Conservation (phyloP, 2,113 vertebrate genomes). For the Thamnophis sirtalis region DNA sequence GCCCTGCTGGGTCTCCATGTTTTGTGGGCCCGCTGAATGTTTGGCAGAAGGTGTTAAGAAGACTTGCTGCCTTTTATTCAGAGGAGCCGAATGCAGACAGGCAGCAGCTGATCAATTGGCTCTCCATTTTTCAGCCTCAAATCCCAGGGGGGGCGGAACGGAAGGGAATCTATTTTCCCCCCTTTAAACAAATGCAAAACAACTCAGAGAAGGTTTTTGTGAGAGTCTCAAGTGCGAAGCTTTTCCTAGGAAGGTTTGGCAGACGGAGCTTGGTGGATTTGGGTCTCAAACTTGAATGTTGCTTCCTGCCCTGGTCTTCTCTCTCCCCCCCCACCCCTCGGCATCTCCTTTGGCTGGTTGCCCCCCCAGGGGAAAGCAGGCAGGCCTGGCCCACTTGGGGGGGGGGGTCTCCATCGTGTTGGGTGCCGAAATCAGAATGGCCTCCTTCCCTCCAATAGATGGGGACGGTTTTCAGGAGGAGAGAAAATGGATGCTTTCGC, state of each 20-base stretch:
- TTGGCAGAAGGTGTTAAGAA: background rate
- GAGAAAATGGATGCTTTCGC: background rate
- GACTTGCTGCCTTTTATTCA: constrained; percentile 3
- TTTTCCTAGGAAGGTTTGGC: background rate
- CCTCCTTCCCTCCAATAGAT: background rate
- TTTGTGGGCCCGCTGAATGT: background rate
- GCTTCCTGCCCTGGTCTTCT: background rate
- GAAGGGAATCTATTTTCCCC: background rate
- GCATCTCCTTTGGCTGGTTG: background rate
- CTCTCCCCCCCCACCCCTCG: background rate
- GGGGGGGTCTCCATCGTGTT: background rate
- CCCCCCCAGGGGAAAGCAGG: background rate
- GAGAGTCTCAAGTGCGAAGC: background rate
- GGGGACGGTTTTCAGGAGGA: background rate
- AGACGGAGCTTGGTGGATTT: background rate
- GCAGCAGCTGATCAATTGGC: constrained; percentile 30
- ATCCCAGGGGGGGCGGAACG: constrained; percentile 7
- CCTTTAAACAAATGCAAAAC: constrained; percentile 16
- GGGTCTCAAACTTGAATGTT: background rate
- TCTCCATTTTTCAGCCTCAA: constrained; percentile 17
- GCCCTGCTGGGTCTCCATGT: constrained; percentile 24
- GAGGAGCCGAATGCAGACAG: background rate
- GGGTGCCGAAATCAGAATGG: background rate
- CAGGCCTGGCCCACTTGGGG: background rate
- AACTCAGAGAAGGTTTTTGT: background rate